Base-by-base conservation (phyloP, 2,113 vertebrate species). In the Rhea pennata region DNA sequence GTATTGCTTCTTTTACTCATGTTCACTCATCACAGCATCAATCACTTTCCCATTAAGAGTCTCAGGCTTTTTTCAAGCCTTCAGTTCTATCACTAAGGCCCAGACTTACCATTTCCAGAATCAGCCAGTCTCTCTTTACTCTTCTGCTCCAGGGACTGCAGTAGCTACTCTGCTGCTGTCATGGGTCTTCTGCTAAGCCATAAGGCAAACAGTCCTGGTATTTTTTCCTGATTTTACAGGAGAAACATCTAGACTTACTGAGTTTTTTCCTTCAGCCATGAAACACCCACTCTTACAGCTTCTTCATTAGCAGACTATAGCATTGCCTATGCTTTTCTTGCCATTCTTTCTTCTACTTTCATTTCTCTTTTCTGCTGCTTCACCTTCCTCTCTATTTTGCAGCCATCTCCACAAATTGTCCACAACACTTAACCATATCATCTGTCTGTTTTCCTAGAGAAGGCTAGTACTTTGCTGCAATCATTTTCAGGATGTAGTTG, bases 381-480 rank as follows among this genome's bases (percentile, higher is more conserved):
- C 44, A 66, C 4, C 12, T 42, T 14, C 64, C 39, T 31, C 46
- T 89, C 11, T 26, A 56, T 22, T 82, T 84, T 56, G 4, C 36
- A 85, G 51, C 21, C 0, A 1, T 16, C 26, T 56, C 46, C 27
- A 40, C 12, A 77, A 61, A 8, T 4, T 22, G n/a, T 0, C 1
- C 2, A 62, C 2, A 0, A 17, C 4, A 23, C 19, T 1, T 20
- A 70, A 33, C 13, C 20, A 12, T 0, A 0, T 6, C 5, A 56
- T 2, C 31, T 11, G 9, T 22, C 58, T 59, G 4, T 22, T 90
- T 54, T 31, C 13, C 42, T 21, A 24, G 7, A 24, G 5, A 69
- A 51, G 5, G 8, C 7, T 27, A n/a, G 3, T 8, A 16, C 9
- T 56, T 56, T 5, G 4, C 12, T 73, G 26, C 5, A 23, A 12